phyloP scores from a whole-genome alignment of 2,888 invertebrate genomes.

The Lamellibrachia columna region DNA sequence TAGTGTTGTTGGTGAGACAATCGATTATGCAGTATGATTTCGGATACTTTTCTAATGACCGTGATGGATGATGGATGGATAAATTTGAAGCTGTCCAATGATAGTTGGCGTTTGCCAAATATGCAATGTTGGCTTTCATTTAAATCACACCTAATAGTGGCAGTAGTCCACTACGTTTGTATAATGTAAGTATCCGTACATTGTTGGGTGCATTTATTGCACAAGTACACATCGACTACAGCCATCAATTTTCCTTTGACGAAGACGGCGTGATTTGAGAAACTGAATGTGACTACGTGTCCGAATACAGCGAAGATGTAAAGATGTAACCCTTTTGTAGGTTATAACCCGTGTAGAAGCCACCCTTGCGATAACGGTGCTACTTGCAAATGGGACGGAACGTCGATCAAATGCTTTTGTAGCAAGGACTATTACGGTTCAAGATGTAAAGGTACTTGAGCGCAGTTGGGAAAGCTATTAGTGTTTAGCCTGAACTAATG shows the following conservation, averaged over 20 bases:
- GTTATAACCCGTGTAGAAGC: not conserved
- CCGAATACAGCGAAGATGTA: not conserved
- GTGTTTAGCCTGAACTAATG: not conserved
- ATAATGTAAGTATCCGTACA: no score
- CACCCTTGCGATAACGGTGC: not conserved
- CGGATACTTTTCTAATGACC: no score
- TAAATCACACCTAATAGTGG: no score
- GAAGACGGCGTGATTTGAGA: not conserved
- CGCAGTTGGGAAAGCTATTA: not conserved
- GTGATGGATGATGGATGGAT: no score
- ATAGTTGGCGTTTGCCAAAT: no score
- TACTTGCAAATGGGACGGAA: not conserved
- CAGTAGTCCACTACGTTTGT: no score
- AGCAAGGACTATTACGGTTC: not conserved
- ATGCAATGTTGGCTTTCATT: no score
- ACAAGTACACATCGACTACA: no score
- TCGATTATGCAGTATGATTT: no score
- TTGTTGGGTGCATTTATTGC: no score
- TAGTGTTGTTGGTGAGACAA: no score
- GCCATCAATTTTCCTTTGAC: not conserved
- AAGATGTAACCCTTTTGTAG: not conserved
- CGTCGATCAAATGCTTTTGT: not conserved
- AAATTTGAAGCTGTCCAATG: no score
- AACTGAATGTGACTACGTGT: not conserved
- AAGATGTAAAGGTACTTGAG: not conserved